Evolutionary conservation across 2,113 vertebrate species (phyloP).

Genomic region (Callorhinus ursinus): DNA sequence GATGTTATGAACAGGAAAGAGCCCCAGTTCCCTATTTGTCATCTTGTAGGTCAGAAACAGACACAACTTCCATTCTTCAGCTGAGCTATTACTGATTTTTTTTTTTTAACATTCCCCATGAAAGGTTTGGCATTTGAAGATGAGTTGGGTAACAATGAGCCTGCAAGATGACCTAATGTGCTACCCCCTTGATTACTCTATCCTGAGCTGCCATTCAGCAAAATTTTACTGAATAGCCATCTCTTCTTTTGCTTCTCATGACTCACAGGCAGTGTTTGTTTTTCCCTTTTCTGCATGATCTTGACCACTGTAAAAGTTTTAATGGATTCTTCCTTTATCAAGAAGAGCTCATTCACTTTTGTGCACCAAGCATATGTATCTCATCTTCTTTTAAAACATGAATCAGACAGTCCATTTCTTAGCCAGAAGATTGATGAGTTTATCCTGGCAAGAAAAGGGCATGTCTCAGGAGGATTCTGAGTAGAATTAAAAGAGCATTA

Average conservation of each 20-base stretch:
- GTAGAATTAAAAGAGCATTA: conserved; percentile 42
- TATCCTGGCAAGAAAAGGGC: conserved; percentile 42
- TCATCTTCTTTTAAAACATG: neutral
- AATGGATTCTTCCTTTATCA: neutral
- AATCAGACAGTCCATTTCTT: conserved; percentile 31
- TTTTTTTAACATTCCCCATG: neutral
- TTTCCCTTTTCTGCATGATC: neutral
- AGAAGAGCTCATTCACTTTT: conserved; percentile 39
- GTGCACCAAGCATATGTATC: neutral
- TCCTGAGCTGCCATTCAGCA: neutral
- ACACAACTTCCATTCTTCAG: neutral
- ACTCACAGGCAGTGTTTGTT: neutral
- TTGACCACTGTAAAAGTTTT: neutral
- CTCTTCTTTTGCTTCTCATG: neutral
- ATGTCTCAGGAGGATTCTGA: neutral
- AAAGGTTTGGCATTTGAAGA: neutral
- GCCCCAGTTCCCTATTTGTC: neutral
- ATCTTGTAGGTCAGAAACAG: neutral
- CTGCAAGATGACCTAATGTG: neutral
- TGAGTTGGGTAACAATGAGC: neutral
- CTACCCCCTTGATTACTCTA: neutral
- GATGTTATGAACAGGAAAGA: neutral
- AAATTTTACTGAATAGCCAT: neutral
- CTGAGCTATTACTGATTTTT: neutral
- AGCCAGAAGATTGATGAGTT: conserved; percentile 58